phyloP scores from a whole-genome alignment of 1,140 invertebrate genomes.

The Orussus abietinus region DNA sequence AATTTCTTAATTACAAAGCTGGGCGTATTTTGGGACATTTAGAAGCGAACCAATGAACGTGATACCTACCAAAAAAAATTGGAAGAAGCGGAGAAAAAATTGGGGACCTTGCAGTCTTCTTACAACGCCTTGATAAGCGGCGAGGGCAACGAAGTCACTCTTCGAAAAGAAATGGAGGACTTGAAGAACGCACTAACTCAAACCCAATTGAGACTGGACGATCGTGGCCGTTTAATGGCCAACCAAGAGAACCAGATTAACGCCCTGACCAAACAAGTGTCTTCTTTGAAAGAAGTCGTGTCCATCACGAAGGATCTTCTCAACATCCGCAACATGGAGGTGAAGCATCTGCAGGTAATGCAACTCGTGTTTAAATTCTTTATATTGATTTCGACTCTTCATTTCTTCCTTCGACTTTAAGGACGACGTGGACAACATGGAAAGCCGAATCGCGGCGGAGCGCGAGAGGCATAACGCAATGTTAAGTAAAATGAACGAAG shows the following conservation, averaged over 20 bases:
- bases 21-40: too few relatives aligned
- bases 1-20: too few relatives aligned
- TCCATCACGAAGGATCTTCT: slow-evolving; percentile 72
- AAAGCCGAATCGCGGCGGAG: slow-evolving; percentile 64
- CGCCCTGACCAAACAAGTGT: slow-evolving; percentile 65
- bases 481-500: slow-evolving; percentile 65
- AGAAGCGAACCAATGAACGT: slow-evolving; percentile 37
- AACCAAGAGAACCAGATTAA: slow-evolving; percentile 72
- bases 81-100: slow-evolving; percentile 29
- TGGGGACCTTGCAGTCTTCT: slow-evolving; percentile 22
- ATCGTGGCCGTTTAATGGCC: slow-evolving; percentile 26
- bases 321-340: slow-evolving; percentile 71
- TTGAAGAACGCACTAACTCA: slow-evolving; percentile 33
- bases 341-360: slow-evolving; percentile 65
- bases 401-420: too few relatives aligned
- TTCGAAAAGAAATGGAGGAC: slow-evolving; percentile 32
- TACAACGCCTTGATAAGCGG: slow-evolving; percentile 20
- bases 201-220: slow-evolving; percentile 34
- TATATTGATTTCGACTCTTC: too few relatives aligned
- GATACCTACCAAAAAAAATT: slow-evolving; percentile 36
- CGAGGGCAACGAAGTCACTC: slow-evolving; percentile 18
- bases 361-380: slow-evolving; percentile 9
- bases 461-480: slow-evolving; percentile 65
- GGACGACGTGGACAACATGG: slow-evolving; percentile 66
- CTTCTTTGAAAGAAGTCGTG: slow-evolving; percentile 72